These are phyloP conservation scores for Zaprionus bogoriensis DNA, from an alignment of 2,888 invertebrate genomes.

Conservation along the genomic window DNA sequence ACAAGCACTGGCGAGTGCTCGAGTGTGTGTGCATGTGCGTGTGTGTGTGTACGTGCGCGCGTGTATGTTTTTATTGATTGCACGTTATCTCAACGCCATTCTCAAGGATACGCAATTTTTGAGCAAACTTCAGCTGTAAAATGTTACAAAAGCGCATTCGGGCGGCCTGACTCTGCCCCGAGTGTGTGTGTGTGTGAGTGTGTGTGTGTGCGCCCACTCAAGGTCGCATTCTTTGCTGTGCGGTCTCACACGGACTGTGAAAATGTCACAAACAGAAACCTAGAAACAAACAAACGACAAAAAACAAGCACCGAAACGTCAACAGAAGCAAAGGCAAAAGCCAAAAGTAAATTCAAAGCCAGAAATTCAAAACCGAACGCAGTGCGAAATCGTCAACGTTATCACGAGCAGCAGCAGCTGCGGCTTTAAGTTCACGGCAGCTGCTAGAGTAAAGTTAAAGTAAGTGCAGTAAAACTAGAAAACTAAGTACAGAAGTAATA, in stretches of 20 bases:
- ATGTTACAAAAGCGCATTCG: constrained; percentile 34
- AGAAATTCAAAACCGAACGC: constrained; percentile 11
- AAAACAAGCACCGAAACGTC: constrained; percentile 7
- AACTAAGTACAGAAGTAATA: neutral
- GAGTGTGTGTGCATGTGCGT: neutral
- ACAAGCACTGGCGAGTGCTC: constrained; percentile 4
- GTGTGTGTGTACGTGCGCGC: constrained; percentile 20
- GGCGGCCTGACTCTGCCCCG: constrained; percentile 16
- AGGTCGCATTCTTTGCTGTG: constrained; percentile 53
- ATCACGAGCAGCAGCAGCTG: constrained; percentile 12
- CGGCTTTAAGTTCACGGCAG: constrained; percentile 34
- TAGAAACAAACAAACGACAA: constrained; percentile 33
- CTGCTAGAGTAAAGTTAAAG: constrained; percentile 49
- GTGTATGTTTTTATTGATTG: constrained; percentile 65
- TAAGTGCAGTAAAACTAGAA: constrained; percentile 43
- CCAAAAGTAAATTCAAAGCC: too few species aligned
- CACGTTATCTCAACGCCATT: constrained; percentile 37
- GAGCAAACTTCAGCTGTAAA: constrained; percentile 45
- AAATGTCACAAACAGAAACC: constrained; percentile 61
- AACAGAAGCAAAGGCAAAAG: too few species aligned
- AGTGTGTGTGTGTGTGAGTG: constrained; percentile 19
- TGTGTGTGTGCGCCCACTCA: constrained; percentile 50
- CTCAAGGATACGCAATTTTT: constrained; percentile 38
- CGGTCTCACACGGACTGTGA: constrained; percentile 33
- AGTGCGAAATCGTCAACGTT: constrained; percentile 1